Evolutionary conservation across 64 coral and sea anemone genomes (phyloP), one percentile per base, ranked within the genome.

Genomic region (Actinia equina): DNA sequence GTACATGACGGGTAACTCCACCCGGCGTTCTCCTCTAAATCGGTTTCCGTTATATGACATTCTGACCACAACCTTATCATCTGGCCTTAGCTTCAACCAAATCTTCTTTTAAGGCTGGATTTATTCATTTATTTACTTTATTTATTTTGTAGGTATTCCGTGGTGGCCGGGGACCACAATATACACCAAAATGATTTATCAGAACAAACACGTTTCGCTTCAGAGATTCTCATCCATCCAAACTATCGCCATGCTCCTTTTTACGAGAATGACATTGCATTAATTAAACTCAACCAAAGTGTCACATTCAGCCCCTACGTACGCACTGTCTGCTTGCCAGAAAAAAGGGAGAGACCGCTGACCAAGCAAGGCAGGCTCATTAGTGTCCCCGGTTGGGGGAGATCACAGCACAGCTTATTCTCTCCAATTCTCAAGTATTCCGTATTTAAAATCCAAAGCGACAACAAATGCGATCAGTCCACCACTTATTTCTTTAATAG

Each of bases 141-240:
- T 0, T 49, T 49, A 49, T 13, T 17, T n/a, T 1, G 4, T 13
- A 86, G 89, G 62, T 91, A 91, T 83, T 26, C 5, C 16, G 52
- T 91, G 3, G 77, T 27, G 44, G 67, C 53, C 12, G 83, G 83
- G 45, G 78, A 82, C 2, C 18, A 89, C 88, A 25, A 89, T 12
- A 43, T 82, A 8, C 3, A 4, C 4, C 58, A 19, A 53, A 19
- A 45, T 8, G 88, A 89, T 10, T 6, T 30, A 62, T 58, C 56
- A 25, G 62, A 89, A 17, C 78, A 69, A 16, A 77, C 64, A 0
- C 12, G 80, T 17, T 10, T 15, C 0, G n/a, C 43, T 19, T 19
- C 59, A 57, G 80, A 89, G 22, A 82, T 89, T 7, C 43, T 61
- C 59, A 44, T 89, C 10, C 78, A 89, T 70, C 78, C 78, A n/a